These are phyloP conservation scores for Eptesicus fuscus DNA, from an alignment of 2,113 vertebrate genomes.

Conservation along the genomic window DNA sequence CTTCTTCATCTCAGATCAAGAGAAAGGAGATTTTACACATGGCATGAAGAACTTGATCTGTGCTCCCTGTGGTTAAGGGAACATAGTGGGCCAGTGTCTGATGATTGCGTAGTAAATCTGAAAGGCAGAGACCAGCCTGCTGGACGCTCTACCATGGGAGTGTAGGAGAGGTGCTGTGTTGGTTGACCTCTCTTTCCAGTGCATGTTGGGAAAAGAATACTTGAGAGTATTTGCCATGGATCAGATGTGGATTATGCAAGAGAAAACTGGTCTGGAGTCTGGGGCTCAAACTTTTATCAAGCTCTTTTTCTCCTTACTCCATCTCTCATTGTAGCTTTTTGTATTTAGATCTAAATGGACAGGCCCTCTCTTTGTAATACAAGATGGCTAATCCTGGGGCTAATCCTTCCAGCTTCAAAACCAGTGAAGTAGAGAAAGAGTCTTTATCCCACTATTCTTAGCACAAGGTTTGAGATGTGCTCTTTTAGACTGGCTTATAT, in stretches of 20 bases:
- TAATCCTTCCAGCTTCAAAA: neutral
- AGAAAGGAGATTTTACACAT: slow-evolving; percentile 31
- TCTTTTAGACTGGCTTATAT: neutral
- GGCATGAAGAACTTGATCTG: neutral
- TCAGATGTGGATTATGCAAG: neutral
- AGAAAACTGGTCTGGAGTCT: neutral
- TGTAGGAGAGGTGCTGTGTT: neutral
- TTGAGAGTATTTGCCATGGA: neutral
- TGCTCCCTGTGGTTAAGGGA: neutral
- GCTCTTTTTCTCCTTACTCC: neutral
- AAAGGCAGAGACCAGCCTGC: neutral
- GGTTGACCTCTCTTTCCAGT: neutral
- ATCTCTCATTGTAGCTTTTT: neutral
- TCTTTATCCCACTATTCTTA: neutral
- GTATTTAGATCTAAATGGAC: neutral
- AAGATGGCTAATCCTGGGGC: neutral
- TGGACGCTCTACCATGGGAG: neutral
- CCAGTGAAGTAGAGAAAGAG: neutral
- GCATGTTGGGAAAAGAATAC: neutral
- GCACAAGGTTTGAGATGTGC: neutral
- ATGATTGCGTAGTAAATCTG: neutral
- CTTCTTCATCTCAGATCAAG: slow-evolving; percentile 17
- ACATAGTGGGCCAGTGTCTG: neutral
- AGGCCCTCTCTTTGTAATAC: neutral
- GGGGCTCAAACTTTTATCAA: neutral